Evolutionary conservation across 2,113 vertebrate species (phyloP).

Genomic region (Ageneiosus marmoratus): DNA sequence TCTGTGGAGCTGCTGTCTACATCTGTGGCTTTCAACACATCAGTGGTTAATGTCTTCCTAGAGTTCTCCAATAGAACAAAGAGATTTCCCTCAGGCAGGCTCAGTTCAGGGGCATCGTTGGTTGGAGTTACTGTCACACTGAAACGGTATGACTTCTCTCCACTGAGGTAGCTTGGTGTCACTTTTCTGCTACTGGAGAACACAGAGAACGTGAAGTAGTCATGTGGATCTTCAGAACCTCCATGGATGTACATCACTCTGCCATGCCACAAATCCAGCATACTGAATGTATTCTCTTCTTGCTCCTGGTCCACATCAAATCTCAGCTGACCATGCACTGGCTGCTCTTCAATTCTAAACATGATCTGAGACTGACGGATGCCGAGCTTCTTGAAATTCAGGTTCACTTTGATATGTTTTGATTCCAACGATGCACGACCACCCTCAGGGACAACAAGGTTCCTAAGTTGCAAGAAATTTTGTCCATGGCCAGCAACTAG

Average conservation of each 20-base stretch:
- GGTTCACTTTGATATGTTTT: slow-evolving; percentile 80
- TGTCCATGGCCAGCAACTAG: slow-evolving; percentile 65
- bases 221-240: slow-evolving; percentile 79
- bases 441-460: slow-evolving; percentile 82
- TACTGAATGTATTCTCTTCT: slow-evolving; percentile 77
- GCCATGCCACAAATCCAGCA: slow-evolving; percentile 82
- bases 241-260: slow-evolving; percentile 85
- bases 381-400: slow-evolving; percentile 80
- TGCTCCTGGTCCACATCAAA: slow-evolving; percentile 72
- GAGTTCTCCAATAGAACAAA: slow-evolving; percentile 83
- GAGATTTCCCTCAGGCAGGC: slow-evolving; percentile 81
- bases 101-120: slow-evolving; percentile 84
- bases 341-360: slow-evolving; percentile 78
- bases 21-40: slow-evolving; percentile 78
- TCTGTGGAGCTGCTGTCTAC: slow-evolving; percentile 73
- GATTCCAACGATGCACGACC: slow-evolving; percentile 77
- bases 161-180: slow-evolving; percentile 73
- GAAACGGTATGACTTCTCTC: slow-evolving; percentile 71
- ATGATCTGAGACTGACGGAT: slow-evolving; percentile 82
- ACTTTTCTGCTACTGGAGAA: slow-evolving; percentile 76
- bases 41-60: slow-evolving; percentile 78
- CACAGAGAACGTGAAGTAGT: slow-evolving; percentile 84
- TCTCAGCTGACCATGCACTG: slow-evolving; percentile 77
- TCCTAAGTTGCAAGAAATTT: slow-evolving; percentile 75
- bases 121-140: slow-evolving; percentile 79